Percentiles rank a stretch among this genome's conserved stretches.
Conservation (phyloP, 2,888 invertebrate species). For the Pammene fasciana region DNA sequence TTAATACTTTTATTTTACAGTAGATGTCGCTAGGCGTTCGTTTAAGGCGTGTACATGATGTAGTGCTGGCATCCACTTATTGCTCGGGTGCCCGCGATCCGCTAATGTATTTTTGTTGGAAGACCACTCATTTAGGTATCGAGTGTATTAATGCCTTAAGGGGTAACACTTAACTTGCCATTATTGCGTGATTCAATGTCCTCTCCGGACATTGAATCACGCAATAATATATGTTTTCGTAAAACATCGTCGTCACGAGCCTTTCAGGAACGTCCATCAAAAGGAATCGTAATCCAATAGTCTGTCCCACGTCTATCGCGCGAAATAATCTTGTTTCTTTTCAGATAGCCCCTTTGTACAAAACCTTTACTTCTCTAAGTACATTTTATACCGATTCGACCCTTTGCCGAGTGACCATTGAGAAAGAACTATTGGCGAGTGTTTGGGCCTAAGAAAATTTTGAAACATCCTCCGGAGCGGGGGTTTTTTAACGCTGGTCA, state of each 20-base stretch:
- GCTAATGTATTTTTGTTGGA: no score
- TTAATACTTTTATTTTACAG: no score
- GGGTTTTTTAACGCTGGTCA: constrained; percentile 50
- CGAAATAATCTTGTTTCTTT: constrained; percentile 65
- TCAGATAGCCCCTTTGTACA: constrained; percentile 61
- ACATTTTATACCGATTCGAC: constrained; percentile 69
- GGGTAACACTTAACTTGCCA: not conserved
- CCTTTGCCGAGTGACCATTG: constrained; percentile 59
- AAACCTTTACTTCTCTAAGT: constrained; percentile 65
- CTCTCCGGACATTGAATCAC: constrained; percentile 8
- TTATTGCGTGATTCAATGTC: no score
- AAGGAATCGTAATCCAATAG: constrained; percentile 49
- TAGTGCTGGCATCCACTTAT: no score
- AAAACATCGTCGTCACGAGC: constrained; percentile 41
- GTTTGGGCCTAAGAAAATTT: not conserved
- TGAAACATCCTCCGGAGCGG: not conserved
- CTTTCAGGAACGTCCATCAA: constrained; percentile 45
- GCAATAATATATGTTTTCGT: constrained; percentile 2
- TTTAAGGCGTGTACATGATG: no score
- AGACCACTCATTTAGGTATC: no score
- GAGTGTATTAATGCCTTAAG: no score
- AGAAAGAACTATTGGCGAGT: constrained; percentile 46
- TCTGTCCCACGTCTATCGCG: constrained; percentile 56
- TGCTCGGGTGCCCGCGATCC: no score
- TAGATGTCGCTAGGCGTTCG: no score